Percentiles rank a stretch among this genome's conserved stretches.
Evolutionary conservation across 2,797 vertebrate genomes (phyloP).

Genomic region (Hypotaenidia okinawae): DNA sequence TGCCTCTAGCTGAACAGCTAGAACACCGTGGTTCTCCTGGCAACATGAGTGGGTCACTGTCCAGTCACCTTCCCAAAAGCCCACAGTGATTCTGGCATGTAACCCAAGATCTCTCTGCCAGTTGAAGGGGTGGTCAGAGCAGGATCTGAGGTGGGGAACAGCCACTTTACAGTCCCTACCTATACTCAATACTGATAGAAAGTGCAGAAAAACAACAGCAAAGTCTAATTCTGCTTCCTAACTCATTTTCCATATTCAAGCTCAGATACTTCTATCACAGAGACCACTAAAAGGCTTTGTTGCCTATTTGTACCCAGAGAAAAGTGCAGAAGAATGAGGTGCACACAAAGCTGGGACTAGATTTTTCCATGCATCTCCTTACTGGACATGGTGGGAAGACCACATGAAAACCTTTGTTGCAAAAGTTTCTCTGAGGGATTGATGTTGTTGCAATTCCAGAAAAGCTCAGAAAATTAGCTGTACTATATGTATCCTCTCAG

Average conservation of each 20-base stretch:
- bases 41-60: fast-evolving
- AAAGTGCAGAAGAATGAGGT: background rate
- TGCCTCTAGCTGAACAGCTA: background rate
- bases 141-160: background rate
- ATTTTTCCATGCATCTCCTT: background rate
- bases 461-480: constrained; percentile 21
- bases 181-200: background rate
- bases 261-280: background rate
- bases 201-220: background rate
- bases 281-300: background rate
- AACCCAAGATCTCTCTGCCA: background rate
- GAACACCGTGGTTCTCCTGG: background rate
- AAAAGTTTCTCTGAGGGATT: constrained; percentile 2
- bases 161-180: background rate
- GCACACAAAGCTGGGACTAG: background rate
- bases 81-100: background rate
- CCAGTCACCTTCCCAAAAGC: background rate
- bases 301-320: background rate
- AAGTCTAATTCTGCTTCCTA: background rate
- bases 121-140: background rate
- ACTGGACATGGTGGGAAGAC: background rate
- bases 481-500: background rate
- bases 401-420: constrained; percentile 20
- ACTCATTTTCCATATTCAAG: background rate
- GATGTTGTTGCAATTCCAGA: background rate